Evolutionary conservation across 2,888 invertebrate genomes (phyloP), one percentile per base, ranked within the genome.

Genomic region (Antheraea yamamai): DNA sequence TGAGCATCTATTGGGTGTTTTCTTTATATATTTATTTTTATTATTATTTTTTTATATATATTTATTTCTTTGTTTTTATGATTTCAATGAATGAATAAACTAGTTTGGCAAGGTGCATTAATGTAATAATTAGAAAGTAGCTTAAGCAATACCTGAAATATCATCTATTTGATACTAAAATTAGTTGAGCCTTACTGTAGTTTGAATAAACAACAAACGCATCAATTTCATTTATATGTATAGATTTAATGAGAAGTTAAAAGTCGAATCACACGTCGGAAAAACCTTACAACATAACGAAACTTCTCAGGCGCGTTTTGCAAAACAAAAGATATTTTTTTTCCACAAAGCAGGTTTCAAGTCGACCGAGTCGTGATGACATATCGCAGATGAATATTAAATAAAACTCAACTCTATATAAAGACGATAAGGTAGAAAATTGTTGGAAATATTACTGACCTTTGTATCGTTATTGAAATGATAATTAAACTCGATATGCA

Each of bases 331-430:
- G 70, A 70, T 72, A 35, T 77, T 70, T 35, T 78, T 72, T 81
- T 79, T 84, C 83, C 82, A 72, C 58, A 74, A 75, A 83, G 80
- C 84, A 16, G 77, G 85, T 83, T 85, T 78, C 76, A 30, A 77
- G 55, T 72, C 61, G 6, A 35, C 23, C n/a, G 55, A 71, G 8
- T 8, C 23, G 39, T 18, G 23, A 58, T 70, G 26, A 66, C 18
- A 30, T 66, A 30, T 66, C 64, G 64, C 30, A 66, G 6, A 14
- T 3, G 6, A 35, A 39, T 39, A 23, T 39, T 39, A 39, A 70
- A 39, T 39, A 20, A 70, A 70, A 39, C 8, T 70, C 39, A 70
- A 39, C 70, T 70, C n/a, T 70, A 70, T 39, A 10, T 20, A 16
- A n/a, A 39, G 10, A 39, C 20, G 12, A 70, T 70, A 70, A n/a